Evolutionary conservation across 2,888 invertebrate genomes (phyloP), one percentile per base, ranked within the genome.

Genomic region (Aspidiotus destructor): DNA sequence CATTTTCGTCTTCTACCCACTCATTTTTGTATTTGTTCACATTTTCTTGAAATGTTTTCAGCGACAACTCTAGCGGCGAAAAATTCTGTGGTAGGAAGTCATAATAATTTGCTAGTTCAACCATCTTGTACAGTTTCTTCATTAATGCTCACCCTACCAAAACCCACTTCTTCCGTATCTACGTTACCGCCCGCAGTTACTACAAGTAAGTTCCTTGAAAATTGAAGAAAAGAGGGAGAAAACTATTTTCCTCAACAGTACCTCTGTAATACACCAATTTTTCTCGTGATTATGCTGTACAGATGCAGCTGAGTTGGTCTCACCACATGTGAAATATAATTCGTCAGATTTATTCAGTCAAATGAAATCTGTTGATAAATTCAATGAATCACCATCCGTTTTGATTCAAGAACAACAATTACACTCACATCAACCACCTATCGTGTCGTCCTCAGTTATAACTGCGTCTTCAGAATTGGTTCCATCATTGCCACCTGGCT

Each of bases 71-170:
- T 57, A 70, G 71, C 69, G 53, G 69, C 70, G 42, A 72, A 71
- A 60, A 75, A 75, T 70, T 72, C 75, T 8, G 54, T 68, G 8
- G 52, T 62, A 16, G 72, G 72, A 69, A 64, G 76, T 74, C 77
- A 75, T 70, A 70, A 28, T 28, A 28, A 73, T 16, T 71, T 75
- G 54, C 76, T 75, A 40, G 74, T 74, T n/a, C 75, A 76, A 65
- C 75, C 75, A 10, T 72, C 75, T 7, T 71, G 75, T 53, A 74
- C 75, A 13, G 70, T 74, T 8, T 70, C 76, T 69, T 75, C 76
- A 74, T 78, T 77, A 73, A 77, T 77, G 15, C 77, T 78, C 70
- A 77, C 77, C 63, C 77, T 71, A 73, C 75, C 71, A 76, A 78
- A 72, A 78, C 77, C 73, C 62, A 60, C 63, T 44, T 40, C 62